A percentile compares a stretch with the other conserved stretches of the same genome.
These are phyloP conservation scores for Platysternon megacephalum DNA, from an alignment of 2,113 vertebrate genomes.

Conservation along the genomic window DNA sequence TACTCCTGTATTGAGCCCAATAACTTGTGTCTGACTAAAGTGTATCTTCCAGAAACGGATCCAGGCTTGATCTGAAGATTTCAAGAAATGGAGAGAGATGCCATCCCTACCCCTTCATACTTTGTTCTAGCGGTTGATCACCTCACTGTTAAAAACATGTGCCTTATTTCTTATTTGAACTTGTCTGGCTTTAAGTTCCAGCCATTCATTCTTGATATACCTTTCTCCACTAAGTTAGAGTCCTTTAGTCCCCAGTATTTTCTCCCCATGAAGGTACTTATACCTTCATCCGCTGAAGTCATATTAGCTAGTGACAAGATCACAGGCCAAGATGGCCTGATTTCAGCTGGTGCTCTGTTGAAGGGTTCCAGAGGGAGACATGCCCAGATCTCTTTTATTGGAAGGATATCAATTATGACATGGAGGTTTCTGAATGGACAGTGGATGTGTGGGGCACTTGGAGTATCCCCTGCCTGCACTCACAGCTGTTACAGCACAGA, in stretches of 20 bases:
- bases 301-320: neutral
- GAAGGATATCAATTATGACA: neutral
- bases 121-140: neutral
- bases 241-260: neutral
- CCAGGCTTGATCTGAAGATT: accelerated
- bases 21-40: too few relatives aligned
- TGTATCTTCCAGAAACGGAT: accelerated
- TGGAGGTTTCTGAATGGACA: neutral
- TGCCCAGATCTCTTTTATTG: neutral
- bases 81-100: neutral
- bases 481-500: neutral
- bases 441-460: neutral
- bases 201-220: neutral
- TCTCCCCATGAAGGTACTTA: too few relatives aligned
- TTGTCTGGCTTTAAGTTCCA: neutral
- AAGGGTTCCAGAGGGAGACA: neutral
- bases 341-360: neutral
- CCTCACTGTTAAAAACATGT: accelerated
- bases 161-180: accelerated
- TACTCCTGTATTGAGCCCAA: accelerated
- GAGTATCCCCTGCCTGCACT: accelerated
- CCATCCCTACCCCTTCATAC: neutral
- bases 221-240: accelerated
- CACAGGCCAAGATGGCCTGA: neutral
- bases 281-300: neutral